Percentiles rank a stretch among this genome's conserved stretches.
Evolutionary conservation across 2,888 invertebrate genomes (phyloP).

Genomic region (Tetranychus truncatus): DNA sequence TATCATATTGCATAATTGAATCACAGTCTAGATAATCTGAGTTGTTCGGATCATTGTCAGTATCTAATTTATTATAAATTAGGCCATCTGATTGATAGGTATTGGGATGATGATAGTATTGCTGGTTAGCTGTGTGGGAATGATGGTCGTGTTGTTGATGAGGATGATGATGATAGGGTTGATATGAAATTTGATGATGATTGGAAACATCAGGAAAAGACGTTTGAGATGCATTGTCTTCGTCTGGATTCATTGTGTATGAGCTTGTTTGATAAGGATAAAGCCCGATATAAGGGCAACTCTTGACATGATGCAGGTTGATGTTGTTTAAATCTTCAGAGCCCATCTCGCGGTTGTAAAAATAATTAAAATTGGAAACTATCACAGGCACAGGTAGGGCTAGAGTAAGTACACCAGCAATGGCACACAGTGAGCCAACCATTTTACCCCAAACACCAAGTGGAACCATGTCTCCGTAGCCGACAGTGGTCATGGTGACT

Average conservation of each 20-base stretch:
- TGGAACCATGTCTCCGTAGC: constrained; percentile 99
- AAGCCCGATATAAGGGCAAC: constrained; percentile 63
- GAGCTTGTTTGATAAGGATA: background rate
- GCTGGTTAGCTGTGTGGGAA: background rate
- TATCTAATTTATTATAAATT: background rate
- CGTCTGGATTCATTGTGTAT: background rate
- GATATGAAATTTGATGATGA: background rate
- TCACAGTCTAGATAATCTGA: background rate
- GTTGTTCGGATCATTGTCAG: background rate
- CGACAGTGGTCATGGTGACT: constrained; percentile 95
- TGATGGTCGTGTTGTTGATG: background rate
- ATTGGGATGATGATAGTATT: background rate
- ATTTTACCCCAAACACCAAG: constrained; percentile 98
- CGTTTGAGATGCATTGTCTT: background rate
- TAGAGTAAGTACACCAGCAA: constrained; percentile 97
- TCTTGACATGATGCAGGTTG: constrained; percentile 92
- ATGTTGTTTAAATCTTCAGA: constrained; percentile 98
- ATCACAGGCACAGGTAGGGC: constrained; percentile 97
- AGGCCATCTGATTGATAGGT: background rate
- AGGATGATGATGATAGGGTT: background rate
- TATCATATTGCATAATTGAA: constrained; percentile 7
- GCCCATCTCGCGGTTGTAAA: constrained; percentile 98
- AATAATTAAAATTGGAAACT: constrained; percentile 99
- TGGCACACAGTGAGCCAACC: constrained; percentile 94
- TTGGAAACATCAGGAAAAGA: background rate